Base-by-base conservation (phyloP, 2,113 vertebrate species). In the Hystrix cristata region DNA sequence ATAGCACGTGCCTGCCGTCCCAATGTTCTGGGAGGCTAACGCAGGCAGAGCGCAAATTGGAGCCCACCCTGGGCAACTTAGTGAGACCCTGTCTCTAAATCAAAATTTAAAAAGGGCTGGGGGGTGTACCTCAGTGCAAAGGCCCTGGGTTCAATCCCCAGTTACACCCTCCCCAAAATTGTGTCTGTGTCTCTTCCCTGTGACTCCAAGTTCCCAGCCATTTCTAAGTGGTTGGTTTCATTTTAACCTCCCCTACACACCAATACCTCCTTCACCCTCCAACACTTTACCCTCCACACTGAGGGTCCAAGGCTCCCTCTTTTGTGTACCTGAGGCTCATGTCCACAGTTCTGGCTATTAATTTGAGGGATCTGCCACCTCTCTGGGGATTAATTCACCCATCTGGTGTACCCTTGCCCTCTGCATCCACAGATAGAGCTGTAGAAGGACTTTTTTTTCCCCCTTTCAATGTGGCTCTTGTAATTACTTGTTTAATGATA, bases 401-500 rank as follows among this genome's bases (percentile, higher is more conserved):
- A 86, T 65, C 29, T 60, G 19, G 18, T 80, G 46, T 46, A 83
- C 11, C 11, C 67, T 86, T 43, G 46, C 27, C 59, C 31, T 80
- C 29, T 78, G 48, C 34, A 87, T 48, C 71, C 51, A 65, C 46
- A 91, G 16, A 65, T 19, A 62, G 31, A 6, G 3, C 69, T 85
- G 3, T 53, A 43, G 59, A 65, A 71, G 46, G 34, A 62, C 14
- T 16, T 4, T 38, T 34, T 92, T 69, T 69, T 43, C 25, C 29
- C 38, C 38, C 59, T 95, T 94, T 84, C n/a, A 12, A 7, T 43
- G n/a, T 84, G 43, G 38, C 71, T 57, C n/a, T 88, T 93, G 57
- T 59, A 84, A 88, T 81, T 76, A 65, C 82, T 87, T 62, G 27
- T 78, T 95, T 89, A 93, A 96, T 91, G 60, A 78, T 76, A 81